A percentile compares a stretch with the other conserved stretches of the same genome.
Conservation (phyloP, 2,888 invertebrate genomes). For the Coenonympha glycerion region DNA sequence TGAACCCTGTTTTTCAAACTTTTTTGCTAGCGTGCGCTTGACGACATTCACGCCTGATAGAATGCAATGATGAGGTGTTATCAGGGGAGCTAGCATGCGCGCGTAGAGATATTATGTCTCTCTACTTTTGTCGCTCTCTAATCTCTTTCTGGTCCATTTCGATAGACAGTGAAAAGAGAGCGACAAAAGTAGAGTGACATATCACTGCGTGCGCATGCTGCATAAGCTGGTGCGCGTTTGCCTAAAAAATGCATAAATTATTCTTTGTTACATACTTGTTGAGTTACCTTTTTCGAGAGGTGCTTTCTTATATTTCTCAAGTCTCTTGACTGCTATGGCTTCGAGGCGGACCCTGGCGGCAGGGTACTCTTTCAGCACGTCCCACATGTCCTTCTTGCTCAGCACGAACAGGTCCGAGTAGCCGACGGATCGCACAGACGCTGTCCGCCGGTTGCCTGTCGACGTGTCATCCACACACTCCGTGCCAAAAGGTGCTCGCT, state of each 20-base stretch:
- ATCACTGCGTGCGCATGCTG: too few relatives aligned
- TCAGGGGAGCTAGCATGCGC: too few relatives aligned
- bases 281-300: conserved; percentile 90
- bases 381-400: conserved; percentile 99
- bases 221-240: neutral
- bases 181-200: too few relatives aligned
- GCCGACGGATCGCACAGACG: conserved; percentile 97
- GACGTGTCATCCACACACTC: conserved; percentile 77
- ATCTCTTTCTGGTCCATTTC: too few relatives aligned
- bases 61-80: too few relatives aligned
- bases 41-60: too few relatives aligned
- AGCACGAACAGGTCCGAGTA: conserved; percentile 99
- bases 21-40: too few relatives aligned
- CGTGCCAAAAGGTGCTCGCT: conserved; percentile 70
- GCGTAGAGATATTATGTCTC: too few relatives aligned
- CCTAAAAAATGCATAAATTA: neutral
- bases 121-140: too few relatives aligned
- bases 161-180: too few relatives aligned
- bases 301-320: conserved; percentile 97
- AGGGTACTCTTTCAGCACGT: conserved; percentile 96
- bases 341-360: conserved; percentile 95
- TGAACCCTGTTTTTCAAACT: too few relatives aligned
- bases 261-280: neutral
- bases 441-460: conserved; percentile 97
- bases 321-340: conserved; percentile 96